These are phyloP conservation scores for Encarsia formosa DNA, from an alignment of 2,888 invertebrate genomes.

Conservation along the genomic window DNA sequence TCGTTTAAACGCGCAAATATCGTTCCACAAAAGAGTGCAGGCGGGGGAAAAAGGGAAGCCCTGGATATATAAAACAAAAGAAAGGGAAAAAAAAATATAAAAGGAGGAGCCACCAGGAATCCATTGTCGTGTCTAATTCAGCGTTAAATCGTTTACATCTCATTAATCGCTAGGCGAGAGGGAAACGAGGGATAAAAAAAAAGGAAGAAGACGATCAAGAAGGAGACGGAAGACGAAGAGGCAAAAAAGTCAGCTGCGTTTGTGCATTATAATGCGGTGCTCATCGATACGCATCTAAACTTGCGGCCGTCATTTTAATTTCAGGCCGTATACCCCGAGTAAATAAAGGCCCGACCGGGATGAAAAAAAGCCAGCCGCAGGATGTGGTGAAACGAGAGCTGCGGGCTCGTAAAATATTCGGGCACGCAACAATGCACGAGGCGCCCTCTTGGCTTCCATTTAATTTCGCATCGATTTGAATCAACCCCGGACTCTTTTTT, in stretches of 20 bases:
- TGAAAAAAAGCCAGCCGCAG: neutral
- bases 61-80: no score
- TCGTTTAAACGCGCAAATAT: no score
- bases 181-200: slow-evolving; percentile 21
- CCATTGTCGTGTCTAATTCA: slow-evolving; percentile 51
- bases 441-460: slow-evolving; percentile 2
- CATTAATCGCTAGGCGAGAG: slow-evolving; percentile 44
- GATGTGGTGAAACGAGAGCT: neutral
- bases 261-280: no score
- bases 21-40: no score
- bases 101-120: slow-evolving; percentile 18
- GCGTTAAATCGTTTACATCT: slow-evolving; percentile 52
- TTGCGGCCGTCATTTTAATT: slow-evolving; percentile 43
- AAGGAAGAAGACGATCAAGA: slow-evolving; percentile 24
- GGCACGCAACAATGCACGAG: neutral
- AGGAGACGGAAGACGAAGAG: neutral
- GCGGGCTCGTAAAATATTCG: neutral
- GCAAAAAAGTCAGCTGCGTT: slow-evolving; percentile 18
- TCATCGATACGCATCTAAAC: slow-evolving; percentile 47
- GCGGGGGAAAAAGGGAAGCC: no score
- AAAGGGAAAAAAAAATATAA: neutral
- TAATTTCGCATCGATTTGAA: slow-evolving; percentile 14
- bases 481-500: neutral
- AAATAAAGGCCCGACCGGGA: neutral
- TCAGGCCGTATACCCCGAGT: slow-evolving; percentile 32